Base-by-base conservation (phyloP, 2,888 invertebrate genomes). In the Tipula helvola region DNA sequence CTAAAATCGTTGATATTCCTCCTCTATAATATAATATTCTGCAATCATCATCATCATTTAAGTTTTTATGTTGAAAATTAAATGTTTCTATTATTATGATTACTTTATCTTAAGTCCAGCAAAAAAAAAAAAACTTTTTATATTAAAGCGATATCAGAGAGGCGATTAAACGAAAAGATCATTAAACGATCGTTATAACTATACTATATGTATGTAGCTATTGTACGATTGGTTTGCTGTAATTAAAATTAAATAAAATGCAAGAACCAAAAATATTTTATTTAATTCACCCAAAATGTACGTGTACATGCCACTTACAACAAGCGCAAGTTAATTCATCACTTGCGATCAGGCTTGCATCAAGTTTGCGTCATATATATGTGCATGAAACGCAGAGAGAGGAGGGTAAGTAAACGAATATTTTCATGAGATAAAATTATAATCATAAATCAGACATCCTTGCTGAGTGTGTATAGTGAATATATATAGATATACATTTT, bases 41-140 rank as follows among this genome's bases (percentile, higher is more conserved):
- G 71, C 71, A 71, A 71, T 71, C 71, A 71, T 71, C 71, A 71
- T 71, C 71, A 71, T 71, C 71, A 71, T 71, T 71, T 71, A 71
- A 28, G 71, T 71, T 71, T 28, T 57, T 71, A 71, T 71, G 71
- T 10, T 71, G 8, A 28, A 71, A 71, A 71, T 71, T 71, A 71
- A 71, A 71, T 71, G 71, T 71, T 71, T 71, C 71, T 71, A 71
- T 71, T 71, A 71, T 71, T 71, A 71, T 71, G 71, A 71, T 71
- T 71, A 71, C 71, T 71, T 71, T 71, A 71, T 71, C 28, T 71
- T 71, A 28, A 71, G 71, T 28, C 71, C 18, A 28, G 52, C 52
- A 52, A 52, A 52, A 52, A 57, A 16, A 57, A 28, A 28, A 28
- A 71, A 71, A 57, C 8, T 57, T 57, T 57, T 12, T 57, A 57